phyloP scores from a whole-genome alignment of 2,113 vertebrate genomes.

The Odontesthes bonariensis region DNA sequence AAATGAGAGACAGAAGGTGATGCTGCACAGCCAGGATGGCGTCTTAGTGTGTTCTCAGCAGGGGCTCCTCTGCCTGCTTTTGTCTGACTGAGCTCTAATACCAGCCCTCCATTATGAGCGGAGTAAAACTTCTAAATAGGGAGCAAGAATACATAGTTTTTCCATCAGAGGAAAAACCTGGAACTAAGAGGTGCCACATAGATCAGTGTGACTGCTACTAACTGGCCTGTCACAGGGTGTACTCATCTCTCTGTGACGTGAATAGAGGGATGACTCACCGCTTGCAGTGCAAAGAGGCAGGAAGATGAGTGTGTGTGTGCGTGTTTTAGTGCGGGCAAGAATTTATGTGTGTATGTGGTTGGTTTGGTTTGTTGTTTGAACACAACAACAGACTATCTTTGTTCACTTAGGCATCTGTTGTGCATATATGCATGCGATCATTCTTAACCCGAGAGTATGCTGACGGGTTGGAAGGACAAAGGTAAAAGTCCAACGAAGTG shows the following conservation, averaged over 20 bases:
- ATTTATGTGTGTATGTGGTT: constrained; percentile 29
- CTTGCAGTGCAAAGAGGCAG: constrained; percentile 70
- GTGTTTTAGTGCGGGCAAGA: constrained; percentile 4
- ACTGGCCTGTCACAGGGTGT: constrained; percentile 82
- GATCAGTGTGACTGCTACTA: constrained; percentile 77
- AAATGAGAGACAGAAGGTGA: constrained; percentile 24
- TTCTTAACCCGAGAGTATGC: constrained; percentile 53
- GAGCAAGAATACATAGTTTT: constrained; percentile 65
- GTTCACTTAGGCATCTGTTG: constrained; percentile 24
- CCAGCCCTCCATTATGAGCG: constrained; percentile 54
- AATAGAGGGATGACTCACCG: constrained; percentile 85
- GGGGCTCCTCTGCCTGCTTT: constrained; percentile 35
- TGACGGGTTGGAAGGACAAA: constrained; percentile 7
- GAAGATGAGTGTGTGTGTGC: constrained; percentile 25
- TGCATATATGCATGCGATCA: constrained; percentile 29
- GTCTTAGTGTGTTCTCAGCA: constrained; percentile 30
- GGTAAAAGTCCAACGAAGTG: constrained; percentile 23
- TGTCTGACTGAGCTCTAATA: constrained; percentile 49
- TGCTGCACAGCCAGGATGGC: constrained; percentile 21
- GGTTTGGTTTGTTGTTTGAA: constrained; percentile 47
- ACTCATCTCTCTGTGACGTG: constrained; percentile 83
- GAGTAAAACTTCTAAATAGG: constrained; percentile 69
- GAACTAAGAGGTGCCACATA: constrained; percentile 74
- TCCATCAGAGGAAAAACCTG: constrained; percentile 71
- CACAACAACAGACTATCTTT: constrained; percentile 16